Evolutionary conservation across 2,797 vertebrate species (phyloP), one percentile per base, ranked within the genome.

Genomic region (Acanthurus lineatus): DNA sequence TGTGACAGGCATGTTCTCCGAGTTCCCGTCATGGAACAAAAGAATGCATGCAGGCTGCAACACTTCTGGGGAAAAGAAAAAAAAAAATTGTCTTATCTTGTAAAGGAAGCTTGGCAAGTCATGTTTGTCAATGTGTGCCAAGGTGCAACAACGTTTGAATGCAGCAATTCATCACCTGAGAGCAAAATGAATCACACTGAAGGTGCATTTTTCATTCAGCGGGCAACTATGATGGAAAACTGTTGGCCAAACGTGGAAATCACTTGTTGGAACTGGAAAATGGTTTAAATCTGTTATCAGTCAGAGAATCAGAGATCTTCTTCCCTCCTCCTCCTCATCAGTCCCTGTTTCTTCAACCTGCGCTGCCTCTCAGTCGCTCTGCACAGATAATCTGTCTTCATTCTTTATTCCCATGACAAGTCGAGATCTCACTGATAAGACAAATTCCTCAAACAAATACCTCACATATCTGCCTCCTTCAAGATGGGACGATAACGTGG

Each of bases 11-110:
- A 83, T 82, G 84, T 87, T 79, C 83, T 74, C 66, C 14, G 77
- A 85, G 85, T 75, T 81, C 73, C 79, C 22, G 16, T 54, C 47
- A 17, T 66, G 87, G 88, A 91, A 91, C 73, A 32, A 76, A 83
- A 88, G 87, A 88, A 81, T 45, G 81, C 73, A 87, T 71, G 79
- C 78, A 60, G 82, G 88, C 84, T 17, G 73, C 71, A 87, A 92
- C 90, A 92, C 91, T 90, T 86, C 86, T 92, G 90, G 92, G 93
- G n/a, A n/a, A n/a, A n/a, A 28, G 4, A 28, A 28, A 28, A 32
- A 32, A 32, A 94, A 90, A 91, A 90, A 60, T 71, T 0, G 2
- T 69, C 73, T 87, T 86, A 86, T 93, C 89, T 81, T 32, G 15
- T 44, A 47, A 60, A 86, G 87, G 90, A 90, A 88, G 84, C 90